Evolutionary conservation across 2,888 invertebrate species (phyloP), one percentile per base, ranked within the genome.

Genomic region (Cartodere bifasciata): DNA sequence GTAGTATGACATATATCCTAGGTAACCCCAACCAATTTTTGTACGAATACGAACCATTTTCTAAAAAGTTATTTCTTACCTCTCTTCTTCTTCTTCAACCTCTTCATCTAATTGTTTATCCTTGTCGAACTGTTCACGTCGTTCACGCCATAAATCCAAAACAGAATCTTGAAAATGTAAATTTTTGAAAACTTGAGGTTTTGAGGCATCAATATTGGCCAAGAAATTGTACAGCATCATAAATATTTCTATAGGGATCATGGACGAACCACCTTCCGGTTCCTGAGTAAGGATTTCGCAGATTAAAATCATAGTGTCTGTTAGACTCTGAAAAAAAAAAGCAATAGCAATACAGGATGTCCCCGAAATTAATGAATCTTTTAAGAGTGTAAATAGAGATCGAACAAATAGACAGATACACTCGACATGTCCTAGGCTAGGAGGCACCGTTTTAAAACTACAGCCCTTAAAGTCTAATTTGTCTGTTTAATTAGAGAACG

Each of bases 261-360:
- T 74, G 0, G 83, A 75, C 0, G 80, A 75, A 0, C 84, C 85
- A 1, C 87, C 87, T 34, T 86, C 86, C 0, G 85, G 80, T 48
- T 87, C 86, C 38, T 79, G 75, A 1, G 85, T 84, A 29, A 86
- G 61, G 0, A 84, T 67, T 52, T 87, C 84, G 53, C 87, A 88
- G 12, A 86, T 64, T 39, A 80, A 64, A 24, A 75, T 72, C 82
- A 87, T 82, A 1, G 85, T 80, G 49, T 79, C 74, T 2, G 76
- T 75, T 10, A 85, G 62, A 46, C 70, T 75, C 75, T 84, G 57
- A 2, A 56, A 50, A 32, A 33, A 9, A 26, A 9, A 7, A 17
- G 6, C 20, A 7, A 17, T 17, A 17, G n/a, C n/a, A n/a, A n/a
- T n/a, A n/a, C n/a, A n/a, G n/a, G n/a, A n/a, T n/a, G n/a, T n/a